These are phyloP conservation scores for Henicopernis longicauda DNA, from an alignment of 2,113 vertebrate species.

Conservation along the genomic window DNA sequence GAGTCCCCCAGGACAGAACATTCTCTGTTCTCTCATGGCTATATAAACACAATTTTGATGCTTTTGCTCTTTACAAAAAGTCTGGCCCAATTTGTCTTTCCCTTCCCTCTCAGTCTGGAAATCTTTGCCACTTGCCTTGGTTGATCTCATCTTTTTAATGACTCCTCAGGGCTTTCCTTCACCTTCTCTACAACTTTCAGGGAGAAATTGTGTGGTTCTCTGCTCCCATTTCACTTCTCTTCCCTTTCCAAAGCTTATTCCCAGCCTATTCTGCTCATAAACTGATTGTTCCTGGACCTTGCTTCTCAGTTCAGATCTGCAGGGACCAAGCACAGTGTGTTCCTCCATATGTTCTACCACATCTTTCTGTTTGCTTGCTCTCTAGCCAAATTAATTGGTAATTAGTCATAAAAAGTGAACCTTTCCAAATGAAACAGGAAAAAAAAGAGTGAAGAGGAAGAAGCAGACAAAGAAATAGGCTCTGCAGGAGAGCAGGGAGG, in stretches of 20 bases:
- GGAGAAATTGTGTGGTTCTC: neutral
- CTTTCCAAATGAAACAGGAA: neutral
- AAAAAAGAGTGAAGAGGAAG: neutral
- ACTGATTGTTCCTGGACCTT: neutral
- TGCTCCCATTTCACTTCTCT: neutral
- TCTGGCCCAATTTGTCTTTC: neutral
- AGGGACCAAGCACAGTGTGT: neutral
- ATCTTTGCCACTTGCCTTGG: neutral
- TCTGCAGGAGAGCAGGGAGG: neutral
- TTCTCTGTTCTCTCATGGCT: neutral
- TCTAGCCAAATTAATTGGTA: constrained; percentile 23
- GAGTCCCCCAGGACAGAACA: neutral
- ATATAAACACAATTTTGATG: neutral
- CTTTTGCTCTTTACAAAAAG: neutral
- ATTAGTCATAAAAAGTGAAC: constrained; percentile 5
- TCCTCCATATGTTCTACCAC: neutral
- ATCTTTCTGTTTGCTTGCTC: neutral
- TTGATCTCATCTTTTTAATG: neutral
- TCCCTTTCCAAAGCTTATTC: neutral
- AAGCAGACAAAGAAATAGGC: neutral
- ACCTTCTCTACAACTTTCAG: neutral
- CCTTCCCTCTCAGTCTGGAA: neutral
- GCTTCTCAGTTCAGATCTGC: neutral
- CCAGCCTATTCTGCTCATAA: neutral
- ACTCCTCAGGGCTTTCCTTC: neutral